phyloP scores from a whole-genome alignment of 2,113 vertebrate genomes.

The Malurus melanocephalus region DNA sequence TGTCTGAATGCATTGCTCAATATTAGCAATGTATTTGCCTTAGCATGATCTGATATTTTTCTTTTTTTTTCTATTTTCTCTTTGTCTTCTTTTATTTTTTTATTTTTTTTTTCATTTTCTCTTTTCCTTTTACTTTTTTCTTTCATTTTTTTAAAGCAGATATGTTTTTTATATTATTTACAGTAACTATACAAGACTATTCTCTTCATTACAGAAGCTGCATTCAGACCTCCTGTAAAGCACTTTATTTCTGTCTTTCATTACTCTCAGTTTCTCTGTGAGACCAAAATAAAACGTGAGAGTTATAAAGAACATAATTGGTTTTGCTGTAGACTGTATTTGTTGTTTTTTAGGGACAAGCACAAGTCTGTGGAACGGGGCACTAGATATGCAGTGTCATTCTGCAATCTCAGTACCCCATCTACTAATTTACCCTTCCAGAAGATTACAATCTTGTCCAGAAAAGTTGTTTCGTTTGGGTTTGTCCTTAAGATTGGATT shows the following conservation, averaged over 20 bases:
- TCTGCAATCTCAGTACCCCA: not conserved
- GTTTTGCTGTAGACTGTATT: not conserved
- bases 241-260: not conserved
- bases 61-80: accelerated
- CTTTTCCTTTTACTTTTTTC: too few species aligned
- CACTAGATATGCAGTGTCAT: not conserved
- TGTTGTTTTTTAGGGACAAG: not conserved
- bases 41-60: not conserved
- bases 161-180: not conserved
- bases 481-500: not conserved
- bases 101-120: accelerated
- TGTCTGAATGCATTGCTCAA: not conserved
- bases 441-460: not conserved
- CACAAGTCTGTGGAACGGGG: not conserved
- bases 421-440: not conserved
- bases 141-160: not conserved
- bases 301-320: not conserved
- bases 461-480: not conserved
- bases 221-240: not conserved
- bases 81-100: not conserved
- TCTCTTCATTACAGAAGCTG: not conserved
- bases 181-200: not conserved
- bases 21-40: not conserved
- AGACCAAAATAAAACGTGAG: not conserved
- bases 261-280: not conserved